A percentile compares a stretch with the other conserved stretches of the same genome.
phyloP scores from a whole-genome alignment of 1,140 invertebrate genomes.

The Dryas iulia region DNA sequence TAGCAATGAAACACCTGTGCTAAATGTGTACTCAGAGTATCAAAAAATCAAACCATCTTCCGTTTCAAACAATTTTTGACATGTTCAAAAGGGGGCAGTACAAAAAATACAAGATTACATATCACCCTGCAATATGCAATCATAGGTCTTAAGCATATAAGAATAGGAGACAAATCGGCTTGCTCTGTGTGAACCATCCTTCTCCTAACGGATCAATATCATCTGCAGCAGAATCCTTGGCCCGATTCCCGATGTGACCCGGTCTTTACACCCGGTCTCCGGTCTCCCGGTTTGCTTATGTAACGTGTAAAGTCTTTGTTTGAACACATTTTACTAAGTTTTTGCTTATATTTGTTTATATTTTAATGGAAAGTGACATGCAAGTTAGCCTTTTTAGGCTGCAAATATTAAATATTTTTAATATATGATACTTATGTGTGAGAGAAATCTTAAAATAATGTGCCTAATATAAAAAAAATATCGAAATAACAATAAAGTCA shows the following conservation, averaged over 20 bases:
- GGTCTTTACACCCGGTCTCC: slow-evolving; percentile 38
- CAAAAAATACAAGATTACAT: not conserved
- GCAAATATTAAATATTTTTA: too few species aligned
- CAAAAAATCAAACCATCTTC: not conserved
- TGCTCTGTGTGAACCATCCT: slow-evolving; percentile 1
- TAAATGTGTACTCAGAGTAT: not conserved
- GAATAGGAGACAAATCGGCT: slow-evolving; percentile 2
- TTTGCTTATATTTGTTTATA: not conserved
- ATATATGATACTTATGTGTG: too few species aligned
- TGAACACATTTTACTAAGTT: not conserved
- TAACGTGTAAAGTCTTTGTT: slow-evolving; percentile 1
- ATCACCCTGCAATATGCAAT: not conserved
- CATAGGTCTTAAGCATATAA: not conserved
- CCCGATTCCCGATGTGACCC: slow-evolving; percentile 48
- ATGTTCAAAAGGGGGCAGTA: not conserved
- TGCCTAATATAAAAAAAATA: too few species aligned
- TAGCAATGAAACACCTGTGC: slow-evolving; percentile 2
- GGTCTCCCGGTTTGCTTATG: slow-evolving; percentile 25
- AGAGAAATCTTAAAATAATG: too few species aligned
- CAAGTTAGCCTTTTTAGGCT: too few species aligned
- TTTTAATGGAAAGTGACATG: too few species aligned
- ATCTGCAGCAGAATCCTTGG: slow-evolving; percentile 50
- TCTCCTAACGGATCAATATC: slow-evolving; percentile 38
- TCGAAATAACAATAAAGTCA: not conserved
- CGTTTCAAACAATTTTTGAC: not conserved